A percentile compares a stretch with the other conserved stretches of the same genome.
Evolutionary conservation across 2,888 invertebrate genomes (phyloP).

Genomic region (Paralinhomoeus sp.): DNA sequence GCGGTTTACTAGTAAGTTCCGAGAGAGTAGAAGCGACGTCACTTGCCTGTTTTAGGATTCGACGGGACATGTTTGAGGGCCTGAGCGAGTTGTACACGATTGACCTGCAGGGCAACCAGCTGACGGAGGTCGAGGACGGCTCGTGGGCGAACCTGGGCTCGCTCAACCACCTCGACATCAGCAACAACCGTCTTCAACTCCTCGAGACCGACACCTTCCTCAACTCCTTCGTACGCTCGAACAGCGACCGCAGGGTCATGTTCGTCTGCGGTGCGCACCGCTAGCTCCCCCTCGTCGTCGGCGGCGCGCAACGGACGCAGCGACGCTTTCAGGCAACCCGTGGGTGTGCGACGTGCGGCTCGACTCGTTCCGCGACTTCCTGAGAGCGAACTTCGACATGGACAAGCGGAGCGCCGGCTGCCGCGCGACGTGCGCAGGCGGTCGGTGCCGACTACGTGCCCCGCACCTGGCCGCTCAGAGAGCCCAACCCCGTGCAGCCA

Average conservation of each 20-base stretch:
- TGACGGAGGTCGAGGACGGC: conserved; percentile 18
- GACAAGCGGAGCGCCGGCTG: conserved; percentile 6
- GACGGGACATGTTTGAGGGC: conserved; percentile 21
- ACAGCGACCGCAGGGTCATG: background rate
- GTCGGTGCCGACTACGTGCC: conserved; percentile 2
- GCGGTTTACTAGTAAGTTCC: no score
- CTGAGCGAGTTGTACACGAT: conserved; percentile 21
- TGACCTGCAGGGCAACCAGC: conserved; percentile 21
- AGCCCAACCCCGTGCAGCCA: background rate
- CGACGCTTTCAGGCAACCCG: conserved; percentile 18
- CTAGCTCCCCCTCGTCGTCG: background rate
- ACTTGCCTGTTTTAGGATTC: conserved; percentile 19
- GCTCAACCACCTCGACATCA: conserved; percentile 22
- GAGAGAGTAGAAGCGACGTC: no score
- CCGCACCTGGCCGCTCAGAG: background rate
- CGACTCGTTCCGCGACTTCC: conserved; percentile 21
- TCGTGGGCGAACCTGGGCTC: conserved; percentile 22
- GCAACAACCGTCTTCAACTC: conserved; percentile 5
- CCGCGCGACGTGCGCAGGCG: conserved; percentile 1
- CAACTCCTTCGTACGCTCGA: no score
- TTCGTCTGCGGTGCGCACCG: background rate
- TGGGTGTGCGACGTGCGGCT: conserved; percentile 22
- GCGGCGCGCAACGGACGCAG: background rate
- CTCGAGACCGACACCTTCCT: conserved; percentile 2
- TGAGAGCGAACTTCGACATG: no score